Conservation (phyloP, 35 echinoderm and acorn worm genomes). For the Ptychodera flava region DNA sequence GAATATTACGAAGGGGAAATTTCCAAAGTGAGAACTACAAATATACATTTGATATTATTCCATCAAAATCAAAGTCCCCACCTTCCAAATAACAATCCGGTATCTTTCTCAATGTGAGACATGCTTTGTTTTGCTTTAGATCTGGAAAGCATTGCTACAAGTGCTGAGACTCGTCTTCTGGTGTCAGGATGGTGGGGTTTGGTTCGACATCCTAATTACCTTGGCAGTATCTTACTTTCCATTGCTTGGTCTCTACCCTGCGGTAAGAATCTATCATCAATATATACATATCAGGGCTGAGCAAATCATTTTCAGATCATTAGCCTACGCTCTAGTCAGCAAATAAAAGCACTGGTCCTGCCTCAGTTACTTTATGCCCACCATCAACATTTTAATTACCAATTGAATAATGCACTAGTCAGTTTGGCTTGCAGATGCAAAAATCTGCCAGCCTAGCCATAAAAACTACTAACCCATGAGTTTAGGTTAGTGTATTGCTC, state of each 20-base stretch:
- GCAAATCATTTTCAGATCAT: too few relatives aligned
- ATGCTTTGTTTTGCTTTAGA: conserved; percentile 22
- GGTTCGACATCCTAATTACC: conserved; percentile 90
- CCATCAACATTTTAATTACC: neutral
- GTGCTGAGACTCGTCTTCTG: conserved; percentile 59
- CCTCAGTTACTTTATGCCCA: neutral
- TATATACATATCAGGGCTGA: neutral
- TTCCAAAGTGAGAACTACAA: neutral
- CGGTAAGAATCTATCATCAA: conserved; percentile 37
- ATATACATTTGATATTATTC: neutral
- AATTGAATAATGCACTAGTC: neutral
- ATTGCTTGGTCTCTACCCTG: conserved; percentile 84
- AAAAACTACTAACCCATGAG: too few relatives aligned
- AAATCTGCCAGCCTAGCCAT: too few relatives aligned
- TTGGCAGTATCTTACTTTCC: conserved; percentile 83
- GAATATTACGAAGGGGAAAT: neutral
- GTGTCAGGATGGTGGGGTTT: conserved; percentile 93
- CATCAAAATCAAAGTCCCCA: neutral
- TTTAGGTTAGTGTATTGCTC: too few relatives aligned
- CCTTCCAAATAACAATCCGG: neutral
- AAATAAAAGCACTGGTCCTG: too few relatives aligned
- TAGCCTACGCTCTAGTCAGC: too few relatives aligned
- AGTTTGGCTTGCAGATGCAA: too few relatives aligned
- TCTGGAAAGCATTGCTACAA: conserved; percentile 57
- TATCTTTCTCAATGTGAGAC: neutral